Evolutionary conservation across 2,113 vertebrate species (phyloP), one percentile per base, ranked within the genome.

Genomic region (Lipophrys pholis): DNA sequence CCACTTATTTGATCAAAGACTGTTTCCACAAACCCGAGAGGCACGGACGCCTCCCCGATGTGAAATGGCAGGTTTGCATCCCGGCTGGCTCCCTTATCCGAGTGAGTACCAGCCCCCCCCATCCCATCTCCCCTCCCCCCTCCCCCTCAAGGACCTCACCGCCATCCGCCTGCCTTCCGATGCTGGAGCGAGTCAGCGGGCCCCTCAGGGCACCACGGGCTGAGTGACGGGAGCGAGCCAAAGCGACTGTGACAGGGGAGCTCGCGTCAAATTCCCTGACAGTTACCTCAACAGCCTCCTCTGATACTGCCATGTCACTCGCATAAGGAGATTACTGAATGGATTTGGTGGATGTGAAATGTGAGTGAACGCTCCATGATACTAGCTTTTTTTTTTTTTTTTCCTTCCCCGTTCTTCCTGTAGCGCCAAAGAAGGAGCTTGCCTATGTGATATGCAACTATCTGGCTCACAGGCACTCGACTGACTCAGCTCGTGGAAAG

Each of bases 301-400:
- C 76, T 85, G 81, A 89, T 84, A 75, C 64, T 36, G 73, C 74
- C 73, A 35, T 74, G 77, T 82, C 82, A 66, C 82, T 69, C 54
- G 6, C 76, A 70, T 87, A 83, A 86, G 86, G 76, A 89, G 83
- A 86, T 89, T 84, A 89, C 84, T 61, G 86, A 85, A 84, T 84
- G 84, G 86, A 82, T 89, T 85, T 71, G 81, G 84, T 77, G 58
- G 78, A 79, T 58, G 76, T 82, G 76, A 84, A 87, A 87, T 87
- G 73, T 75, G 84, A 84, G 77, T 56, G 82, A 88, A 61, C 40
- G 50, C 70, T 78, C 70, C 21, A 38, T 62, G 69, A 42, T 83
- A 83, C 67, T 54, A 16, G 54, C 7, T 60, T 66, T 52, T 60
- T 57, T 70, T 66, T 67, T 49, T 39, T 8, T 39, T 46, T 36